These are phyloP conservation scores for Sisyra terminalis DNA, from an alignment of 2,888 invertebrate genomes.

Conservation along the genomic window DNA sequence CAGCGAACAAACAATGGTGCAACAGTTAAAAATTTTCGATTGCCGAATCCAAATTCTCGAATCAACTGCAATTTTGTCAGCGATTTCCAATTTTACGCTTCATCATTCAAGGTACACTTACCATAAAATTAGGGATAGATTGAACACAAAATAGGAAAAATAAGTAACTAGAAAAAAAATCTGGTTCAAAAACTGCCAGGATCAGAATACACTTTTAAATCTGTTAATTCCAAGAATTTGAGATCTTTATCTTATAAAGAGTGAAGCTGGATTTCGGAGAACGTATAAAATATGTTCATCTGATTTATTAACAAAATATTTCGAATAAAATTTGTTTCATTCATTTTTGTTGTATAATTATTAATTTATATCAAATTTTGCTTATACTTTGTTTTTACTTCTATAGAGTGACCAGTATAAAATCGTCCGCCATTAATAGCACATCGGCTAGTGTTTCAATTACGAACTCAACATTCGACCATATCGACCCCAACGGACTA, in stretches of 20 bases:
- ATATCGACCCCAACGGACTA: conserved; percentile 39
- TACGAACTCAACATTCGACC: conserved; percentile 40
- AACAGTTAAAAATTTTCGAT: conserved; percentile 38
- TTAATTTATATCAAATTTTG: neutral
- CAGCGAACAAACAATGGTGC: conserved; percentile 40
- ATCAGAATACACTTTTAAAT: too few relatives aligned
- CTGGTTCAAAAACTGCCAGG: too few relatives aligned
- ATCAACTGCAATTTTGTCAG: conserved; percentile 42
- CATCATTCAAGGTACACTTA: conserved; percentile 38
- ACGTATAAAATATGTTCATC: too few relatives aligned
- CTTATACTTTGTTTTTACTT: conserved; percentile 20
- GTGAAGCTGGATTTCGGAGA: too few relatives aligned
- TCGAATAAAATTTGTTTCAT: too few relatives aligned
- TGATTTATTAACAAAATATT: too few relatives aligned
- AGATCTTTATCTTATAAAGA: too few relatives aligned
- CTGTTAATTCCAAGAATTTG: too few relatives aligned
- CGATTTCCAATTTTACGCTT: conserved; percentile 44
- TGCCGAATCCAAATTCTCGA: conserved; percentile 38
- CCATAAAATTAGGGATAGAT: too few relatives aligned
- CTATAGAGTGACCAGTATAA: conserved; percentile 44
- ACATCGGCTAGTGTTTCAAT: conserved; percentile 43
- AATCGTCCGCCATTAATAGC: conserved; percentile 43
- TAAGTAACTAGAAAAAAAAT: too few relatives aligned
- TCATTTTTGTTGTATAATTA: neutral
- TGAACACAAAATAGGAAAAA: too few relatives aligned